Conservation (phyloP, 2,888 invertebrate species). For the Meteorus colon region DNA sequence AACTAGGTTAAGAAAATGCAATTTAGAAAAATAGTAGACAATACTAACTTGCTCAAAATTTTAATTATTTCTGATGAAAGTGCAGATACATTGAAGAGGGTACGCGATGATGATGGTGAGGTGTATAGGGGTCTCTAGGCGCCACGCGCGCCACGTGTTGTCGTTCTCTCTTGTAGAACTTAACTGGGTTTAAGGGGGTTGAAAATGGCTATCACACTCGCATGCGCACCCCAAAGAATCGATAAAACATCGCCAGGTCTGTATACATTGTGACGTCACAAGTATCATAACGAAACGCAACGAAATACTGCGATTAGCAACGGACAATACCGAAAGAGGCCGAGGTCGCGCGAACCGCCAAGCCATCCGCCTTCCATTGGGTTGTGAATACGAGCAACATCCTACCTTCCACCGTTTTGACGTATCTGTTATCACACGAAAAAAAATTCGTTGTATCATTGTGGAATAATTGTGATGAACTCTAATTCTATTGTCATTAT, state of each 20-base stretch:
- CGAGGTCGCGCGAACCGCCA: conserved; percentile 53
- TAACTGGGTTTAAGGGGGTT: conserved; percentile 16
- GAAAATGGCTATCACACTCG: conserved; percentile 74
- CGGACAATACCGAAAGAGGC: conserved; percentile 34
- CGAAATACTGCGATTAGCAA: conserved; percentile 41
- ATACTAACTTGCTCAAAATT: neutral
- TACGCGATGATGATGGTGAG: conserved; percentile 7
- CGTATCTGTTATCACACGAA: conserved; percentile 52
- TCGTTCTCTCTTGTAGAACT: conserved; percentile 11
- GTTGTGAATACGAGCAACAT: conserved; percentile 62
- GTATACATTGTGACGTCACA: conserved; percentile 50
- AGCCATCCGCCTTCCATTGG: conserved; percentile 55
- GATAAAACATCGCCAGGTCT: conserved; percentile 64
- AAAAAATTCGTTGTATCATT: conserved; percentile 14
- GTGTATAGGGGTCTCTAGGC: conserved; percentile 6
- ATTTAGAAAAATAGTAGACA: neutral
- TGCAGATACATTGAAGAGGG: conserved; percentile 4
- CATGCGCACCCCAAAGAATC: conserved; percentile 74
- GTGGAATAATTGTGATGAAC: neutral
- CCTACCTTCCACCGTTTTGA: conserved; percentile 65
- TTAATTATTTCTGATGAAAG: neutral
- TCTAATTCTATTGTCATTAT: neutral
- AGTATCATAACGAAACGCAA: conserved; percentile 31
- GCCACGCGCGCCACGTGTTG: conserved; percentile 32
- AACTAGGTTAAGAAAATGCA: neutral